Percentiles rank a stretch among this genome's conserved stretches.
Evolutionary conservation across 2,797 vertebrate species (phyloP).

Genomic region (Pseudochirops cupreus): DNA sequence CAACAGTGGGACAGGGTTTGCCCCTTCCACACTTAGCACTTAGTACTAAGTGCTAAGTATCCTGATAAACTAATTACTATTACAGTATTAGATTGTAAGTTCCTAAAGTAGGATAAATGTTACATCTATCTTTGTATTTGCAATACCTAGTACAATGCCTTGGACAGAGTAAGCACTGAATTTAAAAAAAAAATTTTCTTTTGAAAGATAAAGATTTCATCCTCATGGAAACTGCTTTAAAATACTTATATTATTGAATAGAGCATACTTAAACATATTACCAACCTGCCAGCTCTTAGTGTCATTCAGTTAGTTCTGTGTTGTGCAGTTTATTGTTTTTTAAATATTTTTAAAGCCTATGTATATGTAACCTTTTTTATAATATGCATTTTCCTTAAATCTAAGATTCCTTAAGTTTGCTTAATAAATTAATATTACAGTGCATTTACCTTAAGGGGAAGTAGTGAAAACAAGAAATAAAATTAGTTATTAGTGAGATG

Average conservation of each 20-base stretch:
- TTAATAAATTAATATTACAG: neutral
- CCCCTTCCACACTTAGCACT: too few species aligned
- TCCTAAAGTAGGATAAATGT: too few species aligned
- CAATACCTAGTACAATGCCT: too few species aligned
- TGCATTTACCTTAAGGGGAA: neutral
- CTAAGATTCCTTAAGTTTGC: neutral
- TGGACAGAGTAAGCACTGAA: too few species aligned
- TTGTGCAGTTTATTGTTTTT: neutral
- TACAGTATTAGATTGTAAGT: too few species aligned
- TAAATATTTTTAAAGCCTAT: neutral
- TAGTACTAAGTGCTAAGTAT: too few species aligned
- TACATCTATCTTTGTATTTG: too few species aligned
- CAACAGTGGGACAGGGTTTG: too few species aligned
- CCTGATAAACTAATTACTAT: too few species aligned
- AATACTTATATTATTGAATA: neutral
- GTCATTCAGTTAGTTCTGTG: neutral
- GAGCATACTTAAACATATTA: neutral
- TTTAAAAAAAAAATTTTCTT: neutral
- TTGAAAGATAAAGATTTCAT: neutral
- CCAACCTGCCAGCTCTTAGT: neutral
- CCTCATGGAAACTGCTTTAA: neutral
- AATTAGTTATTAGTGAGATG: neutral
- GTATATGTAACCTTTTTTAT: neutral
- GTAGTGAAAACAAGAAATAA: neutral
- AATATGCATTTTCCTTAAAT: neutral